Conservation (phyloP, 2,797 vertebrate genomes). For the Tolypeutes matacus region DNA sequence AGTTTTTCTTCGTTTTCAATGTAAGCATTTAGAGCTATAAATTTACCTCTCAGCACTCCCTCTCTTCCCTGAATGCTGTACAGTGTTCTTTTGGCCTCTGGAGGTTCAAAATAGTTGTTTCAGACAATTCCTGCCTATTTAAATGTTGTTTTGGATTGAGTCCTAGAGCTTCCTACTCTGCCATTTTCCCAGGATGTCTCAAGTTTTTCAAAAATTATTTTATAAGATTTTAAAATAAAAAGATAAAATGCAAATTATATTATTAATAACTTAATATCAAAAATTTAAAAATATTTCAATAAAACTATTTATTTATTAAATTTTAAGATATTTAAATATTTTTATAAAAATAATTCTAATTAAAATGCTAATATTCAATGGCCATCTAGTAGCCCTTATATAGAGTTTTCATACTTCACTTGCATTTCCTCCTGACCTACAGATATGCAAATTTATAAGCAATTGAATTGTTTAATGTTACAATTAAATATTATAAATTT, state of each 20-base stretch:
- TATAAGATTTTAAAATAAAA: constrained; percentile 13
- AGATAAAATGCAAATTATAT: neutral
- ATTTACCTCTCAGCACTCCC: too few relatives aligned
- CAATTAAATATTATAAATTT: too few relatives aligned
- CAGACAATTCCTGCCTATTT: too few relatives aligned
- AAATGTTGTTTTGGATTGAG: too few relatives aligned
- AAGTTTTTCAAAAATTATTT: neutral
- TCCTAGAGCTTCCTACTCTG: too few relatives aligned
- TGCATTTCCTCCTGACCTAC: neutral
- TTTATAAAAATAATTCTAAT: constrained; percentile 21
- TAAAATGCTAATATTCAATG: neutral
- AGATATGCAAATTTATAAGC: neutral
- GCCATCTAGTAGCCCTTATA: neutral
- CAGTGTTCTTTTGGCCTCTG: too few relatives aligned
- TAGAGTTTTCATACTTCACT: neutral
- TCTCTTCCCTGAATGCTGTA: too few relatives aligned
- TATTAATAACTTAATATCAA: neutral
- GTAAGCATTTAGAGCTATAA: too few relatives aligned
- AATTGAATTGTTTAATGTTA: neutral
- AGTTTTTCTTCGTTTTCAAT: too few relatives aligned
- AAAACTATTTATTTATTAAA: neutral
- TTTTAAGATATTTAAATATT: constrained; percentile 28
- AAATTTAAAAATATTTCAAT: constrained; percentile 2
- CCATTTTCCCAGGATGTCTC: too few relatives aligned
- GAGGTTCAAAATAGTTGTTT: too few relatives aligned